phyloP scores from a whole-genome alignment of 2,797 vertebrate genomes.

The Luscinia megarhynchos region DNA sequence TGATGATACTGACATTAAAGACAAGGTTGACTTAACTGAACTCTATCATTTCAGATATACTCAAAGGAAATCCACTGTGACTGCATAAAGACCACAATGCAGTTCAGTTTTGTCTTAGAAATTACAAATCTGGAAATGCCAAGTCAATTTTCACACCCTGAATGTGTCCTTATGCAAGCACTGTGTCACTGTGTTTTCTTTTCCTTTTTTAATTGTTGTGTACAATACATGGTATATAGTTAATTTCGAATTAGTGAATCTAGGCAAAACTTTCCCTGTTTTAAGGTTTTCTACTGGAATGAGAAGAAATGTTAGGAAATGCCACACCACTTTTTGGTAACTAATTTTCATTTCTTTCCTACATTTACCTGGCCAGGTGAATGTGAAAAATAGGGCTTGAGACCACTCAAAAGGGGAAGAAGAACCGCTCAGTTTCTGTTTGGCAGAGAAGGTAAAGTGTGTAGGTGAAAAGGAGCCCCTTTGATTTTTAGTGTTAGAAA shows the following conservation, averaged over 20 bases:
- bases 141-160: not conserved
- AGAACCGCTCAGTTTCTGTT: not conserved
- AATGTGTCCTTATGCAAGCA: not conserved
- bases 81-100: not conserved
- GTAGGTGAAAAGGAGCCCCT: not conserved
- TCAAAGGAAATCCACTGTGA: not conserved
- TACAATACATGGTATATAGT: not conserved
- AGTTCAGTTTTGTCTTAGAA: not conserved
- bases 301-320: not conserved
- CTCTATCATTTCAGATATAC: not conserved
- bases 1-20: not conserved
- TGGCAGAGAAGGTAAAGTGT: not conserved
- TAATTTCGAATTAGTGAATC: not conserved
- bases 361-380: not conserved
- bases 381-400: not conserved
- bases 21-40: not conserved
- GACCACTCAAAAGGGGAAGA: not conserved
- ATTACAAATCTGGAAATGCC: not conserved
- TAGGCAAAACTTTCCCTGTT: not conserved
- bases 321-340: not conserved
- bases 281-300: not conserved
- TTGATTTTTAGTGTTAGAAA: not conserved
- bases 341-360: not conserved
- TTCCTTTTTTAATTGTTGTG: not conserved
- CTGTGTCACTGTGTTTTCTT: not conserved